A percentile compares a stretch with the other conserved stretches of the same genome.
Conservation (phyloP, 2,113 vertebrate species). For the Hyla sarda region DNA sequence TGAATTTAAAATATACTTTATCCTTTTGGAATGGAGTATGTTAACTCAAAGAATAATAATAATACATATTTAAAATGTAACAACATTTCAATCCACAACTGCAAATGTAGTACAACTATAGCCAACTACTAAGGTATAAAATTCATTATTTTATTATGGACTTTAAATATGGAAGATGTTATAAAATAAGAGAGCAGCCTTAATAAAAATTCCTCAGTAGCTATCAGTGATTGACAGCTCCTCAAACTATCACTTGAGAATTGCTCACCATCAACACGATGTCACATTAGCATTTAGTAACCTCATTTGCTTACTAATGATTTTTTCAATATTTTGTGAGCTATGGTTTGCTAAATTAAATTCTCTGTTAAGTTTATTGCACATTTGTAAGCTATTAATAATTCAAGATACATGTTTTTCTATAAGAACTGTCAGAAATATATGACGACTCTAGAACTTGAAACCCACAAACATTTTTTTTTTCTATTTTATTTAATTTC, state of each 20-base stretch:
- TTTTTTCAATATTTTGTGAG: slow-evolving; percentile 41
- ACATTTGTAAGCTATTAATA: slow-evolving; percentile 30
- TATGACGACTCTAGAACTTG: slow-evolving; percentile 5
- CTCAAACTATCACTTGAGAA: slow-evolving; percentile 53
- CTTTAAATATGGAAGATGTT: neutral
- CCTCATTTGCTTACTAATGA: slow-evolving; percentile 52
- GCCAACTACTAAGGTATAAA: neutral
- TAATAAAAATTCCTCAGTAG: slow-evolving; percentile 25
- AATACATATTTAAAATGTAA: neutral
- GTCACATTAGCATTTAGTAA: slow-evolving; percentile 58
- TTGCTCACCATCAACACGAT: slow-evolving; percentile 38
- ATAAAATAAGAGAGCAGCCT: neutral
- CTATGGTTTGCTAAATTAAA: slow-evolving; percentile 47
- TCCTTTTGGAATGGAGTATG: neutral
- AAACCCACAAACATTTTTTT: neutral
- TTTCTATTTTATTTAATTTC: slow-evolving; percentile 20
- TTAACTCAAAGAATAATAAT: neutral
- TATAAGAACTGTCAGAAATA: slow-evolving; percentile 16
- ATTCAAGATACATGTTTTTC: slow-evolving; percentile 17
- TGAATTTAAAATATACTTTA: neutral
- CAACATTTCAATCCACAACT: no score
- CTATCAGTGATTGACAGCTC: slow-evolving; percentile 34
- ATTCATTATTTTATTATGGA: neutral
- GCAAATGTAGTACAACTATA: neutral
- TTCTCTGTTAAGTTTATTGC: slow-evolving; percentile 15